phyloP scores from a whole-genome alignment of 2,797 vertebrate species.

The Benthosema pterotum region DNA sequence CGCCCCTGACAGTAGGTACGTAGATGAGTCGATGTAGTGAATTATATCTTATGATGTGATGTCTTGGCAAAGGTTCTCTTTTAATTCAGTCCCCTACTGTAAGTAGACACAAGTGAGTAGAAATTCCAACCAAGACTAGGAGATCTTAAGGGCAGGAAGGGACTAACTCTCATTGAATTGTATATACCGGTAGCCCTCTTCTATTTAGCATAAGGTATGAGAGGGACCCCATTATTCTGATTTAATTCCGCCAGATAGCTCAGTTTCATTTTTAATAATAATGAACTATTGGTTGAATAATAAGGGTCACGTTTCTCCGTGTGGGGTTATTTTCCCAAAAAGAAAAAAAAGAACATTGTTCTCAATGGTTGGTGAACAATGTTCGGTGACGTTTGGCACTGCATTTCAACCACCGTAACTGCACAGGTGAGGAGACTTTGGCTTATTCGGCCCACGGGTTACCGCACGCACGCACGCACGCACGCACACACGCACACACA shows the following conservation, averaged over 20 bases:
- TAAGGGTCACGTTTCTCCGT: slow-evolving; percentile 1
- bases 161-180: slow-evolving; percentile 48
- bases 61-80: no score
- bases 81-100: not conserved
- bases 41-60: no score
- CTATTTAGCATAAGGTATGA: slow-evolving; percentile 58
- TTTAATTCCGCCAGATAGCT: slow-evolving; percentile 69
- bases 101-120: no score
- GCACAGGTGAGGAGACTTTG: no score
- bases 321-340: slow-evolving; percentile 13
- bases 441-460: no score
- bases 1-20: no score
- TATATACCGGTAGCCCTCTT: slow-evolving; percentile 52
- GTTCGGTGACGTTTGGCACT: slow-evolving; percentile 7
- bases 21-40: no score
- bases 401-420: slow-evolving; percentile 13
- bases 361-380: slow-evolving; percentile 1
- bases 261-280: slow-evolving; percentile 70
- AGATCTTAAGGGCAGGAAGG: slow-evolving; percentile 35
- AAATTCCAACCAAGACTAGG: slow-evolving; percentile 34
- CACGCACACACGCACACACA: no score
- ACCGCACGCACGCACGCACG: no score
- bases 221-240: slow-evolving; percentile 56
- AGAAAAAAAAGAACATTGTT: slow-evolving; percentile 12
- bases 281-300: slow-evolving; percentile 52